Percentiles rank a stretch among this genome's conserved stretches.
phyloP scores from a whole-genome alignment of 64 coral and sea anemone species.

The Catalaphyllia jardinei region DNA sequence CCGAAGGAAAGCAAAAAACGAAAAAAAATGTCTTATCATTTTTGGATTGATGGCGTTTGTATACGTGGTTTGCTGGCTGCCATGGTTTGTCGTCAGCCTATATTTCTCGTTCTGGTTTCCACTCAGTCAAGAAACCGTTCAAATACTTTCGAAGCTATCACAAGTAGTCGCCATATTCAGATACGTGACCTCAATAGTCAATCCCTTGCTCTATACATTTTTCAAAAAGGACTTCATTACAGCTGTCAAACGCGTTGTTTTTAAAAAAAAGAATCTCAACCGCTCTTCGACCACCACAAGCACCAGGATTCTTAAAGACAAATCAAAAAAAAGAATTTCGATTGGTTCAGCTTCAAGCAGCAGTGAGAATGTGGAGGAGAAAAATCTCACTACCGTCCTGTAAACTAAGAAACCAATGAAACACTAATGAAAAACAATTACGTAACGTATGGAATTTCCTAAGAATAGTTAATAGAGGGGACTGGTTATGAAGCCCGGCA shows the following conservation, averaged over 20 bases:
- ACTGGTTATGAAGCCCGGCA: too few relatives aligned
- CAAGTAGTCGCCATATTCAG: slow-evolving; percentile 40
- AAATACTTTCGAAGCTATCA: neutral
- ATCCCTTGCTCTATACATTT: slow-evolving; percentile 67
- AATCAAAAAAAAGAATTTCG: too few relatives aligned
- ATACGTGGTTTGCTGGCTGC: slow-evolving; percentile 56
- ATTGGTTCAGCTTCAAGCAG: too few relatives aligned
- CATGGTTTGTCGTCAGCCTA: slow-evolving; percentile 49
- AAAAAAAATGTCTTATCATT: slow-evolving; percentile 54
- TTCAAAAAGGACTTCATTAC: slow-evolving; percentile 63
- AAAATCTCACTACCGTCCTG: too few relatives aligned
- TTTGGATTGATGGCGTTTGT: slow-evolving; percentile 50
- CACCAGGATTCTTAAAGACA: too few relatives aligned
- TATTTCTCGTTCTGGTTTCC: slow-evolving; percentile 18
- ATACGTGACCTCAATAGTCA: slow-evolving; percentile 48
- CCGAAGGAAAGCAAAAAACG: slow-evolving; percentile 12
- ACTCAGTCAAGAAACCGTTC: neutral
- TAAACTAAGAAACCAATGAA: too few relatives aligned
- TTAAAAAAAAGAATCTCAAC: neutral
- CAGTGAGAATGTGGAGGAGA: too few relatives aligned
- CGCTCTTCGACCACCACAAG: too few relatives aligned
- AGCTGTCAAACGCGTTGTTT: slow-evolving; percentile 37
- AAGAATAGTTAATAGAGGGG: too few relatives aligned
- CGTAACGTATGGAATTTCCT: too few relatives aligned
- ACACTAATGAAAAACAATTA: too few relatives aligned